Base-by-base conservation (phyloP, 2,113 vertebrate species). In the Dicaeum eximium region DNA sequence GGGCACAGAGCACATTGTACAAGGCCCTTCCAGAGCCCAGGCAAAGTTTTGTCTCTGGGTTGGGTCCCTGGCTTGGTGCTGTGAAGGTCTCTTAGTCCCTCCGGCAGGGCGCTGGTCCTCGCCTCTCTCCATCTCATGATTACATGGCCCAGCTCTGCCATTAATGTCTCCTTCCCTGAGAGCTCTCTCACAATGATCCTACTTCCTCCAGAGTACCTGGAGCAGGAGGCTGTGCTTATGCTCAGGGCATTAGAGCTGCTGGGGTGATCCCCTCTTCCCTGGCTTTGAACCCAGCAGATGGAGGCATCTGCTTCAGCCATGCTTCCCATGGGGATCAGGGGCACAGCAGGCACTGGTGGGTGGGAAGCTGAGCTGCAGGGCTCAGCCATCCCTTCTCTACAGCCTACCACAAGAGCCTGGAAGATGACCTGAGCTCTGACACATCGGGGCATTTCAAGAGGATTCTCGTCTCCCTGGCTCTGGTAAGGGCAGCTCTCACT, bases 401-500 rank as follows among this genome's bases (percentile, higher is more conserved):
- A 99, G 99, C 96, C 40, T 99, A 98, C 90, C 98, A 99, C 92
- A 99, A 98, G 93, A 96, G 98, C 80, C 93, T 99, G 92, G 99
- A 99, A 92, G 98, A 99, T 3, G 98, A 98, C 60, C 97, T 99
- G 92, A 98, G 98, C 91, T 99, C 99, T 2, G 99, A 99, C 80
- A 99, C 99, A 4, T 99, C 99, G 0, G 99, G 99, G 48, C 98
- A 98, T 86, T 99, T 99, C 97, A 98, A 98, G 89, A 98, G 98
- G 95, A 99, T 99, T 91, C 98, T 99, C 0, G 95, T 99, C 58
- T 99, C 99, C 69, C 97, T 99, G 89, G 98, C 98, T 62, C 98
- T 99, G 98, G 99, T 99, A 98, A 92, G 97, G 79, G 60, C 2
- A 7, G 23, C 24, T 70, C 47, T 25, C 0, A 4, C 7, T 71